Percentiles rank a stretch among this genome's conserved stretches.
Evolutionary conservation across 37 sponge, comb jelly and placozoan species (phyloP).

Genomic region (Axinella damicornis): DNA sequence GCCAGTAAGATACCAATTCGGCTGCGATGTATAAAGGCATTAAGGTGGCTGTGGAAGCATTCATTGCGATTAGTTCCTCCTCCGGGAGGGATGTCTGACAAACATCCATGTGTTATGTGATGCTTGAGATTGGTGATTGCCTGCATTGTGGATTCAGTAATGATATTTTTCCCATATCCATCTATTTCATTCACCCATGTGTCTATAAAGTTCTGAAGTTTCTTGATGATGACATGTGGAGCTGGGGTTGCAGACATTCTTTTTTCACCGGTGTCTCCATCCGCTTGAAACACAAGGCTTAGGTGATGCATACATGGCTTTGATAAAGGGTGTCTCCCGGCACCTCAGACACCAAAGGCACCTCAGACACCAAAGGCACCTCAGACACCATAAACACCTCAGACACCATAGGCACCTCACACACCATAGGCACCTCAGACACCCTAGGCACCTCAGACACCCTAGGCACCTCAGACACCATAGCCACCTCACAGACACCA

Average conservation of each 20-base stretch:
- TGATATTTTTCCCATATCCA: neutral
- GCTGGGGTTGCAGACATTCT: neutral
- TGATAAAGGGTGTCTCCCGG: too few relatives aligned
- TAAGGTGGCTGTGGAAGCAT: slow-evolving; percentile 4
- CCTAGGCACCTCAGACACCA: too few relatives aligned
- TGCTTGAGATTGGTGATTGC: slow-evolving; percentile 11
- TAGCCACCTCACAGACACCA: too few relatives aligned
- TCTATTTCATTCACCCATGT: neutral
- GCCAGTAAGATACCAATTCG: slow-evolving; percentile 34
- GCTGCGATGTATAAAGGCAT: slow-evolving; percentile 2
- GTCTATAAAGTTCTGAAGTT: neutral
- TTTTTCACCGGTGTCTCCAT: neutral
- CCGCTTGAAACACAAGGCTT: neutral
- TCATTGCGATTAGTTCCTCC: slow-evolving; percentile 20
- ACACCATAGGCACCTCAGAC: too few relatives aligned
- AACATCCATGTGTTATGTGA: slow-evolving; percentile 32
- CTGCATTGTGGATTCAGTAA: neutral
- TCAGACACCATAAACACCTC: too few relatives aligned
- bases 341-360: too few relatives aligned
- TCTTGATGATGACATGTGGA: neutral
- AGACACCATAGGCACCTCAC: too few relatives aligned
- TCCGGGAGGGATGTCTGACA: slow-evolving; percentile 38
- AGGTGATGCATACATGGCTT: too few relatives aligned
- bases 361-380: too few relatives aligned
- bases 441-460: too few relatives aligned